Evolutionary conservation across 2,888 invertebrate species (phyloP), one percentile per base, ranked within the genome.

Genomic region (Priocnemis perturbator): DNA sequence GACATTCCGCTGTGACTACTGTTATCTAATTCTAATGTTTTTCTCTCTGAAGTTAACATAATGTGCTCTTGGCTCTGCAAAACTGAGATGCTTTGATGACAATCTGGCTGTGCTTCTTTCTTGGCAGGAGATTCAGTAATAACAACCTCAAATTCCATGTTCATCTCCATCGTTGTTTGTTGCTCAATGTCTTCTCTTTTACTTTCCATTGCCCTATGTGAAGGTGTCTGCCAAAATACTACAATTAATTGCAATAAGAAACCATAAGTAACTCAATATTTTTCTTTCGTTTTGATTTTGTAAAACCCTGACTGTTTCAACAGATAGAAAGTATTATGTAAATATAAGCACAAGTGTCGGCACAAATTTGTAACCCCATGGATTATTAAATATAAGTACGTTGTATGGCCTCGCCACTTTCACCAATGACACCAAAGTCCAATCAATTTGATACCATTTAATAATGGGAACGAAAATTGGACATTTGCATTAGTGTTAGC

Each of bases 401-500:
- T 86, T 81, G 87, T 79, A 79, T 83, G 86, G 87, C 87, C 84
- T 81, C 79, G 84, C 86, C 87, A 84, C 87, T 87, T 87, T 83
- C 87, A 87, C 87, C 87, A 87, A 87, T 87, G 87, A 86, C 78
- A 79, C 83, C 87, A 87, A 87, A 87, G 87, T 87, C 87, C 87
- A 87, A 87, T 86, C 87, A 76, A 81, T 86, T 85, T 84, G 81
- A 76, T 79, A 84, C 83, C 83, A 83, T 77, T 81, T 75, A 67
- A 69, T 78, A 76, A 71, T 83, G 85, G 83, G 81, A 84, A 87
- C 85, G 81, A 87, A 87, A 87, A 87, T 87, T 87, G 87, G 87
- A 87, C 87, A 87, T 87, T 87, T 87, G 87, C 87, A 87, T 87
- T 87, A 86, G 86, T 87, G 87, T 86, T 84, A 87, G 87, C 87